phyloP scores from a whole-genome alignment of 2,113 vertebrate genomes.

The Cinclus cinclus region DNA sequence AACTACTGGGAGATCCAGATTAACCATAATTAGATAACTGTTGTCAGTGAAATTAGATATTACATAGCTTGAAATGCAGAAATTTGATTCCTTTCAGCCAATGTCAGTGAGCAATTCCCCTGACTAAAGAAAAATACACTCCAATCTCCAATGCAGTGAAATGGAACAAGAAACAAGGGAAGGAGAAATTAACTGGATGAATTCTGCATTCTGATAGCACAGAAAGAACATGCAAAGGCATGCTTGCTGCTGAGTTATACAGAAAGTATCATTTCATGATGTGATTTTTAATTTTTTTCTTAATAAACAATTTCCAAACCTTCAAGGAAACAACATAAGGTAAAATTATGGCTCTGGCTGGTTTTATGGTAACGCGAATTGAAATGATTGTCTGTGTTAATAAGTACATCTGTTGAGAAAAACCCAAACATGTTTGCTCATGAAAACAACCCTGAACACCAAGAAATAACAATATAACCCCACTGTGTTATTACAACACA shows the following conservation, averaged over 20 bases:
- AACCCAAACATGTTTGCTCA: not conserved
- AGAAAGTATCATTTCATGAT: not conserved
- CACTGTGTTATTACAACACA: no score
- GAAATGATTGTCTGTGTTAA: not conserved
- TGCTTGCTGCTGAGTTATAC: not conserved
- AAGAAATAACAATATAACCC: not conserved
- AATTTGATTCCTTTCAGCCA: constrained; percentile 13
- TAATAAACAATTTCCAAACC: not conserved
- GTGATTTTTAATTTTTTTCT: not conserved
- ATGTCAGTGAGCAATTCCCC: not conserved
- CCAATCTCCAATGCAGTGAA: not conserved
- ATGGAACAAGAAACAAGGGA: not conserved
- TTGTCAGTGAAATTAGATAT: constrained; percentile 27
- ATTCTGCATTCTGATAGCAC: not conserved
- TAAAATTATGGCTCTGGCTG: not conserved
- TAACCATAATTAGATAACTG: constrained; percentile 24
- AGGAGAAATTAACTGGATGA: not conserved
- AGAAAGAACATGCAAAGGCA: not conserved
- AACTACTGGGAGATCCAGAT: not conserved
- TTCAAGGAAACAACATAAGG: not conserved
- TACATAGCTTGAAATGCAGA: not conserved
- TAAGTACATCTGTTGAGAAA: not conserved
- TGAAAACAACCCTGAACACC: not conserved
- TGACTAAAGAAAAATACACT: not conserved
- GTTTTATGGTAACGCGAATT: not conserved